Base-by-base conservation (phyloP, 2,113 vertebrate species). In the Orthonyx spaldingii region DNA sequence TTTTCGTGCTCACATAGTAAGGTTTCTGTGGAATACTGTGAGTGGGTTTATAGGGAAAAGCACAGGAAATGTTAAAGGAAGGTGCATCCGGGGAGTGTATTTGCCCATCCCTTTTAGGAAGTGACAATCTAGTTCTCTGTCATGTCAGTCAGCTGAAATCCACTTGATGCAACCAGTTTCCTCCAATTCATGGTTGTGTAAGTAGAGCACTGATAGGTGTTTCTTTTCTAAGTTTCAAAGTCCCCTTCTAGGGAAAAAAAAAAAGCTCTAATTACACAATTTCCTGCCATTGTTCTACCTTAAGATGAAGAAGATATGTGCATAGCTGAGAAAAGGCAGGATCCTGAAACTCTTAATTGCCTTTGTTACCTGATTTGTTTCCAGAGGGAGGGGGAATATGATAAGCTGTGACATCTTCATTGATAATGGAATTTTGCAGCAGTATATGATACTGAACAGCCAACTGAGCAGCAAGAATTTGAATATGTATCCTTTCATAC, bases 271-370 rank as follows among this genome's bases (percentile, higher is more conserved):
- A 98, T 98, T 98, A 96, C 95, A 95, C 97, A 80, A 66, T 98
- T 99, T 99, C 98, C 98, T 98, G 71, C 96, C 85, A 98, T 99
- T 99, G 98, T 99, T 98, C 89, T 96, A 66, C 79, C 89, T 96
- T 97, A 97, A 97, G 92, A 97, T 97, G 97, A 97, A 98, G 98
- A 98, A 98, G 97, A 97, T 97, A 59, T 78, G 93, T 93, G 81
- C 90, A 69, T 70, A 78, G 72, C 90, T 98, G 97, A 97, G 96
- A 97, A 98, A 98, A 97, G 96, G 97, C 96, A 96, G 97, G 95
- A 96, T 97, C 89, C 94, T 97, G 96, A 95, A 98, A 94, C 95
- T 87, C 78, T 87, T 95, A 89, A 93, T 97, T 98, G 98, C 97
- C 96, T 97, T 96, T 97, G 87, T 96, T 97, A 95, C 94, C 95